A percentile compares a stretch with the other conserved stretches of the same genome.
These are phyloP conservation scores for Orchesella flavescens DNA, from an alignment of 2,888 invertebrate genomes.

Conservation along the genomic window DNA sequence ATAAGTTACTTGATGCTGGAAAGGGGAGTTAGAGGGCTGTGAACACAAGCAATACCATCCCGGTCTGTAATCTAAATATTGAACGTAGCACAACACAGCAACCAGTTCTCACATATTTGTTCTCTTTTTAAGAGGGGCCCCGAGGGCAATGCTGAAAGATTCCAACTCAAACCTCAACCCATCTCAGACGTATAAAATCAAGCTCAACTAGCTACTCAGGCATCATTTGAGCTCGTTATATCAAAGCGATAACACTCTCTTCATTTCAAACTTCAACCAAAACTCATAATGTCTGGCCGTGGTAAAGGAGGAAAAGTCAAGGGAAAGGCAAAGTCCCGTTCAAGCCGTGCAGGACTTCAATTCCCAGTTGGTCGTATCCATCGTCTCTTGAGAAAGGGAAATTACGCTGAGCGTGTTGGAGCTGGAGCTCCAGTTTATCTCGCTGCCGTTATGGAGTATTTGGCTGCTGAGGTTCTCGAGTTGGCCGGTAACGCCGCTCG, in stretches of 20 bases:
- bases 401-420: slow-evolving; percentile 74
- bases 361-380: slow-evolving; percentile 72
- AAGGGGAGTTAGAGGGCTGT: too few relatives aligned
- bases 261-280: too few relatives aligned
- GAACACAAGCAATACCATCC: too few relatives aligned
- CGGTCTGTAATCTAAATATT: too few relatives aligned
- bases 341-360: slow-evolving; percentile 73
- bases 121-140: too few relatives aligned
- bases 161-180: not conserved
- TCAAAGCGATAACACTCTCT: too few relatives aligned
- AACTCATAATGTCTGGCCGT: slow-evolving; percentile 74
- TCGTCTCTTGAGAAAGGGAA: slow-evolving; percentile 78
- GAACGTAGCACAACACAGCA: too few relatives aligned
- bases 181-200: not conserved
- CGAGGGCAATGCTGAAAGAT: too few relatives aligned
- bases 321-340: slow-evolving; percentile 74
- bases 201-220: not conserved
- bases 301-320: slow-evolving; percentile 76
- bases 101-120: too few relatives aligned
- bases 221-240: too few relatives aligned
- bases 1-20: too few relatives aligned
- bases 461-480: slow-evolving; percentile 44
- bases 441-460: slow-evolving; percentile 50
- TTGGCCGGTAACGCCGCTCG: slow-evolving; percentile 77
- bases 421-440: slow-evolving; percentile 54